A percentile compares a stretch with the other conserved stretches of the same genome.
These are phyloP conservation scores for Heliothis peltigera DNA, from an alignment of 2,888 invertebrate genomes.

Conservation along the genomic window DNA sequence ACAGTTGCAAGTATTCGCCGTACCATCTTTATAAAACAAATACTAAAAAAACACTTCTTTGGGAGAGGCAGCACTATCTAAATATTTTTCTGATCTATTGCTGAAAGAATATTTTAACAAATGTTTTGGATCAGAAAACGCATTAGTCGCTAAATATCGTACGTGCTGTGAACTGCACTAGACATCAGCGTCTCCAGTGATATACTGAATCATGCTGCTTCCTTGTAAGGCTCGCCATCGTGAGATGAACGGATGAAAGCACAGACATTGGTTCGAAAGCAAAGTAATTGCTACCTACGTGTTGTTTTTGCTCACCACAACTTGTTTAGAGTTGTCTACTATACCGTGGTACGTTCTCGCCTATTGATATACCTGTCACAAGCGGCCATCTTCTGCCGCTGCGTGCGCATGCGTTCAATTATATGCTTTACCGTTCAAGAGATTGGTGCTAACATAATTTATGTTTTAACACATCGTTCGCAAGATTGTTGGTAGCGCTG, in stretches of 20 bases:
- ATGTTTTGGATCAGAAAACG: not conserved
- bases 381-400: constrained; percentile 38
- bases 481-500: constrained; percentile 16
- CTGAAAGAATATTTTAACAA: no score
- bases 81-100: no score
- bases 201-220: constrained; percentile 29
- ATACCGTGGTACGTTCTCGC: constrained; percentile 53
- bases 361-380: constrained; percentile 62
- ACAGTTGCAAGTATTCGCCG: no score
- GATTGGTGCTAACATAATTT: constrained; percentile 47
- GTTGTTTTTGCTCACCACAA: constrained; percentile 64
- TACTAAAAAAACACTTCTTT: no score
- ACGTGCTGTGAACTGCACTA: constrained; percentile 1
- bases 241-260: constrained; percentile 68
- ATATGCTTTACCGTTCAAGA: constrained; percentile 56
- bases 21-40: no score
- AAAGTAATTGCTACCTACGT: constrained; percentile 73
- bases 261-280: constrained; percentile 71
- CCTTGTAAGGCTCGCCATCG: constrained; percentile 59
- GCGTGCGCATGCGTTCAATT: constrained; percentile 50
- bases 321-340: constrained; percentile 54
- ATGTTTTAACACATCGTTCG: constrained; percentile 11
- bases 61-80: no score
- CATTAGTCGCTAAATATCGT: not conserved
- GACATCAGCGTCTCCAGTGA: constrained; percentile 16